Conservation (phyloP, 2,888 invertebrate genomes). For the Ophraella communa region DNA sequence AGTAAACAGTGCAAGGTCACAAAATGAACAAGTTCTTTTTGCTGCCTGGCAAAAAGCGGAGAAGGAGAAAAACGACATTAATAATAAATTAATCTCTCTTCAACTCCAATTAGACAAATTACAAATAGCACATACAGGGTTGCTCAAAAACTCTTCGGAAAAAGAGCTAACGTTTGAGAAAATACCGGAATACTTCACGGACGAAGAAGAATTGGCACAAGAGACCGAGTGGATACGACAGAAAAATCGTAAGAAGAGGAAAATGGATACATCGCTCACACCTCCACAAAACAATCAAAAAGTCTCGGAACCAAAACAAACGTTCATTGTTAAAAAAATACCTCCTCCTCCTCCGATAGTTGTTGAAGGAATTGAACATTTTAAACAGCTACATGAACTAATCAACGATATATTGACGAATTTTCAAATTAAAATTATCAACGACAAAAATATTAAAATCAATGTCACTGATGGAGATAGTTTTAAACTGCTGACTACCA, state of each 20-base stretch:
- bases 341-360: not conserved
- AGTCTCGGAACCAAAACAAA: not conserved
- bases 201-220: not conserved
- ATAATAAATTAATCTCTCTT: no score
- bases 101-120: no score
- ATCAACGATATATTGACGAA: not conserved
- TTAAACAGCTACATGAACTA: not conserved
- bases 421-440: not conserved
- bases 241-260: not conserved
- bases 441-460: slow-evolving; percentile 1
- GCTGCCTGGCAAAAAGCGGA: no score
- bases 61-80: no score
- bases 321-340: no score
- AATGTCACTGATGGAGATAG: not conserved
- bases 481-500: not conserved
- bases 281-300: not conserved
- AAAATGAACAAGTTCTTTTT: not conserved
- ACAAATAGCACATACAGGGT: no score
- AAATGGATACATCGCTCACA: no score
- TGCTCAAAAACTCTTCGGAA: not conserved
- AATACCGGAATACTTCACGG: not conserved
- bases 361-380: not conserved
- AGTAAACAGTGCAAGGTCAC: no score
- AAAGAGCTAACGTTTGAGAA: not conserved
- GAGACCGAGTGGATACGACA: not conserved